Evolutionary conservation across 2,113 vertebrate species (phyloP), one percentile per base, ranked within the genome.

Genomic region (Bos javanicus): DNA sequence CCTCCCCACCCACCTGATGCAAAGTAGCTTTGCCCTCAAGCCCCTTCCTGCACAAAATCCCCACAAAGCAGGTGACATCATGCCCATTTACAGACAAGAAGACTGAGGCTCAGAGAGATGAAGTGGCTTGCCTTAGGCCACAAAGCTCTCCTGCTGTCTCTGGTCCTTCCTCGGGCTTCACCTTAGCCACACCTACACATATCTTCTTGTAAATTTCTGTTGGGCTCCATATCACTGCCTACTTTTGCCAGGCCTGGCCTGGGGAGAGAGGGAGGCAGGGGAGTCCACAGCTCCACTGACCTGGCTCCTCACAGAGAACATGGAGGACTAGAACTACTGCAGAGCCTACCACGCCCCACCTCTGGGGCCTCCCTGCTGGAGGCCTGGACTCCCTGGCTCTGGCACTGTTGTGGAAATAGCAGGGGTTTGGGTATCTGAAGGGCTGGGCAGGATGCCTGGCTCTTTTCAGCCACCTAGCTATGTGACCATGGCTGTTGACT

Each of bases 161-260:
- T 21, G 7, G 57, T 59, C 14, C 56, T 60, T 64, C 82, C 39
- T 54, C 46, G 2, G 10, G 48, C 87, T 78, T 95, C 11, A 17
- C 56, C 8, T 64, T 21, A 92, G 54, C 21, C 60, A 48, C 48
- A 25, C 25, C 46, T 33, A 36, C 23, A 62, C 36, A 25, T 21
- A 52, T 21, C 26, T 60, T 87, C 80, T 59, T 74, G 54, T 89
- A 30, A 86, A 76, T 74, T 25, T 91, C 87, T 50, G 23, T 57
- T 71, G 33, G 67, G 80, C 62, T 54, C 28, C 36, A 14, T 14
- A 39, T 50, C 50, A 52, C 57, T 52, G 84, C 52, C 87, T 80
- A 33, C 16, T 64, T 84, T 88, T 90, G 97, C 97, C 92, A 96
- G 90, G 46, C 60, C 5, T 3, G 83, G 84, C 87, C 74, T 5